phyloP scores from a whole-genome alignment of 2,113 vertebrate genomes.

The Ranitomeya variabilis region DNA sequence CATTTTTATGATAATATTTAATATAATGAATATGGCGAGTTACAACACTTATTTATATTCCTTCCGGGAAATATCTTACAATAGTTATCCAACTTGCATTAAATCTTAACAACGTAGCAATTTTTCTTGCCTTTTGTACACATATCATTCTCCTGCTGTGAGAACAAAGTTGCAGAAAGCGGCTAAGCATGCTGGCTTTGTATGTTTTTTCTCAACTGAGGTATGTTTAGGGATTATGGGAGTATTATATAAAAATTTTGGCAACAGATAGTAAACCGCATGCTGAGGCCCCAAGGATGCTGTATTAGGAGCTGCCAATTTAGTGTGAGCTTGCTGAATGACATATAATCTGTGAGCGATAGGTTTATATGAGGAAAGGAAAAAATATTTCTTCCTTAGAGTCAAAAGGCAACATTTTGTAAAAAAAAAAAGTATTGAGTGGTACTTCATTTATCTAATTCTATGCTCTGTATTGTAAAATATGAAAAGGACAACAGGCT shows the following conservation, averaged over 20 bases:
- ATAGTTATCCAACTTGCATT: constrained; percentile 26
- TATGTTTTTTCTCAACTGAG: constrained; percentile 42
- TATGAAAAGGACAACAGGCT: background rate
- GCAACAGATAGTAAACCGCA: constrained; percentile 48
- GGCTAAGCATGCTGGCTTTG: constrained; percentile 40
- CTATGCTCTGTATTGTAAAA: background rate
- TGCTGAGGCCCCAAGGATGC: constrained; percentile 38
- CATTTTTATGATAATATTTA: background rate
- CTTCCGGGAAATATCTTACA: constrained; percentile 24
- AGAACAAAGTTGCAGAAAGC: constrained; percentile 39
- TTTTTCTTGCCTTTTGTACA: constrained; percentile 41
- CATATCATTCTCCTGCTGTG: constrained; percentile 37
- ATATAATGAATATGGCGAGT: background rate
- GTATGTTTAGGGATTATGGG: constrained; percentile 50
- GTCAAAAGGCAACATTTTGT: background rate
- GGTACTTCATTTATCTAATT: background rate
- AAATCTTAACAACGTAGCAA: constrained; percentile 37
- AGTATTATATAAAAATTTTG: constrained; percentile 52
- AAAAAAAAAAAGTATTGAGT: background rate
- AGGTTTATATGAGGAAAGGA: background rate
- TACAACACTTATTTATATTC: constrained; percentile 13
- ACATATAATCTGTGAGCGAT: constrained; percentile 36
- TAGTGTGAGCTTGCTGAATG: constrained; percentile 43
- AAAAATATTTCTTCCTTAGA: background rate
- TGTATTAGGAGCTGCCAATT: constrained; percentile 40